A percentile compares a stretch with the other conserved stretches of the same genome.
phyloP scores from a whole-genome alignment of 1,140 invertebrate genomes.

The Cherax destructor region DNA sequence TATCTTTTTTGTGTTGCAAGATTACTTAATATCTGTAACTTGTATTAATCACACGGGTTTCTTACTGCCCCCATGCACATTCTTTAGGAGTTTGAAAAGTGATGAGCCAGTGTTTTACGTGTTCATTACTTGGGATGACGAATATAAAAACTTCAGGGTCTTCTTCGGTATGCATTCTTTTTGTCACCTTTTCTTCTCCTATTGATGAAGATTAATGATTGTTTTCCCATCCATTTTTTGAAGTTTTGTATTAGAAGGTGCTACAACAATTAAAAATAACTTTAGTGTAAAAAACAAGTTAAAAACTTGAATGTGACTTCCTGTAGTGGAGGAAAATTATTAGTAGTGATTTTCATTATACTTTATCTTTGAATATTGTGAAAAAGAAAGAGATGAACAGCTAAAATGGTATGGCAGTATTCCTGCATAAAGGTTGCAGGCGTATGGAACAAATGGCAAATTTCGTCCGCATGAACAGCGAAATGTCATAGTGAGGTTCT shows the following conservation, averaged over 20 bases:
- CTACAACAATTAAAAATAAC: no score
- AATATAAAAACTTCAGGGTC: conserved; percentile 97
- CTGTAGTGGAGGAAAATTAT: no score
- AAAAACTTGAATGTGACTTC: no score
- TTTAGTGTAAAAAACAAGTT: no score
- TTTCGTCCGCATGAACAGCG: conserved; percentile 98
- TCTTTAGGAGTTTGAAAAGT: conserved; percentile 99
- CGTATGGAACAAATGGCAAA: conserved; percentile 98
- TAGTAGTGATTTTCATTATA: no score
- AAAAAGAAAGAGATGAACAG: conserved; percentile 98
- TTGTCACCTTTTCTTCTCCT: no score
- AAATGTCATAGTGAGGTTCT: conserved; percentile 95
- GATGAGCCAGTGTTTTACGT: conserved; percentile 96
- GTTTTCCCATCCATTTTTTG: no score
- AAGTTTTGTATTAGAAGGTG: no score
- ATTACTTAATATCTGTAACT: no score
- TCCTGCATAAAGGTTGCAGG: conserved; percentile 93
- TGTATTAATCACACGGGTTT: no score
- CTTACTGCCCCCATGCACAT: conserved; percentile 99
- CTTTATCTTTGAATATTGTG: conserved; percentile 76
- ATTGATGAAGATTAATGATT: no score
- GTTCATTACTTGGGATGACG: conserved; percentile 98
- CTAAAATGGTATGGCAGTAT: conserved; percentile 99
- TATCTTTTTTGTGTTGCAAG: no score
- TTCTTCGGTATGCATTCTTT: conserved; percentile 81